Base-by-base conservation (phyloP, 2,113 vertebrate species). In the Poecile atricapillus region DNA sequence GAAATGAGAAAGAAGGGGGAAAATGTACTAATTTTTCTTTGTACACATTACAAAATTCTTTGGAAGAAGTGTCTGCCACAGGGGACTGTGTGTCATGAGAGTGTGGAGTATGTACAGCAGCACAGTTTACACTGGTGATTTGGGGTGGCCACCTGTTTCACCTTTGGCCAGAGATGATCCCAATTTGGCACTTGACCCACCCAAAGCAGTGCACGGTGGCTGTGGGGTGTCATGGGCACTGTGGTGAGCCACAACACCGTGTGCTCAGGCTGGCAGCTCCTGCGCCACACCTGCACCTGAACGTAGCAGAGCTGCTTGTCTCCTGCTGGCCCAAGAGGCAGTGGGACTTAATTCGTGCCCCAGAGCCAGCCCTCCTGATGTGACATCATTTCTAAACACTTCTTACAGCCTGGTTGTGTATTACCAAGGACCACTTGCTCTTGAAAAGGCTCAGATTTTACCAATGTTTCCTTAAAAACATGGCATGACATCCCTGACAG, bases 131-230 rank as follows among this genome's bases (percentile, higher is more conserved):
- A 15, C 0, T 20, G 31, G 65, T 1, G 1, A 43, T 78, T 71
- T 4, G 7, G 21, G 27, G 11, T 0, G 0, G 20, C 15, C 0
- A 0, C 7, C 17, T 37, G 30, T 4, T 49, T 76, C 19, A 9
- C 20, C 25, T 88, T 30, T 58, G 73, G 24, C 20, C 1, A 5
- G 9, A 19, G 28, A 9, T 9, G 16, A 60, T 59, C 23, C 19
- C 59, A 31, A 0, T 19, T 17, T 50, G 28, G 12, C 16, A 21
- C 15, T 15, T n/a, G 27, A 14, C 27, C 18, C 47, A n/a, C 9
- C 18, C 44, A 93, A 53, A 55, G 27, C 24, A 47, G 12, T 2
- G 2, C 62, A 27, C 22, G 0, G 5, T 47, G 30, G 5, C 67
- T 31, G 20, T 1, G 1, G 11, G 31, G 3, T 44, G 41, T 30